phyloP scores from a whole-genome alignment of 2,797 vertebrate genomes.

The Phoeniculus purpureus region DNA sequence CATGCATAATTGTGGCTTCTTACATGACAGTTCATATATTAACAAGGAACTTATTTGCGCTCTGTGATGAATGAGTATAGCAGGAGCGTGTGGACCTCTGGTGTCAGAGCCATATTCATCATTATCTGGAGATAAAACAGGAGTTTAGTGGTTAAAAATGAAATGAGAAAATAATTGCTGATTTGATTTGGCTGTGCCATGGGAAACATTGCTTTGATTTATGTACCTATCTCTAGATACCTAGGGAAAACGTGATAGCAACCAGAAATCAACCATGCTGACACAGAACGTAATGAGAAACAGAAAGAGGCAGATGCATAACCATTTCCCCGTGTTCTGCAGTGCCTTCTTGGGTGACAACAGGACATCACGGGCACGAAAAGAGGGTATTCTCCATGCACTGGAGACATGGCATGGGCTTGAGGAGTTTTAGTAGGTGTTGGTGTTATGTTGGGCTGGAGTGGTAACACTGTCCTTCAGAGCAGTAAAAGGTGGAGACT shows the following conservation, averaged over 20 bases:
- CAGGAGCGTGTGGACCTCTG: constrained; percentile 46
- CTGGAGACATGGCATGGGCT: neutral
- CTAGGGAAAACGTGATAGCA: neutral
- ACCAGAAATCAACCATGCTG: neutral
- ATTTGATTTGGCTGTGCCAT: constrained; percentile 23
- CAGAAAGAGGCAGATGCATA: neutral
- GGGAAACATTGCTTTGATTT: constrained; percentile 43
- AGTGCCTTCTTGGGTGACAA: neutral
- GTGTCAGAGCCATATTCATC: constrained; percentile 31
- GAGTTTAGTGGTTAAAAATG: constrained; percentile 40
- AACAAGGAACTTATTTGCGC: constrained; percentile 41
- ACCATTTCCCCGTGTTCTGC: neutral
- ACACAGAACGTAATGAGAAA: neutral
- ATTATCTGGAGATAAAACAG: constrained; percentile 55
- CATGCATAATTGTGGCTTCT: constrained; percentile 62
- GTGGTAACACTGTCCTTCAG: neutral
- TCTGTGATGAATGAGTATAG: neutral
- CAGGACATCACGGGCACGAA: neutral
- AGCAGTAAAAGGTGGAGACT: rapidly evolving
- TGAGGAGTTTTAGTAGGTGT: neutral
- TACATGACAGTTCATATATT: constrained; percentile 65
- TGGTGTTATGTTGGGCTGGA: rapidly evolving
- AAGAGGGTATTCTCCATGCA: neutral
- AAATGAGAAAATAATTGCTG: constrained; percentile 48
- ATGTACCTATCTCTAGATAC: neutral